Conservation (phyloP, 2,888 invertebrate species). For the Napeogenes inachia region DNA sequence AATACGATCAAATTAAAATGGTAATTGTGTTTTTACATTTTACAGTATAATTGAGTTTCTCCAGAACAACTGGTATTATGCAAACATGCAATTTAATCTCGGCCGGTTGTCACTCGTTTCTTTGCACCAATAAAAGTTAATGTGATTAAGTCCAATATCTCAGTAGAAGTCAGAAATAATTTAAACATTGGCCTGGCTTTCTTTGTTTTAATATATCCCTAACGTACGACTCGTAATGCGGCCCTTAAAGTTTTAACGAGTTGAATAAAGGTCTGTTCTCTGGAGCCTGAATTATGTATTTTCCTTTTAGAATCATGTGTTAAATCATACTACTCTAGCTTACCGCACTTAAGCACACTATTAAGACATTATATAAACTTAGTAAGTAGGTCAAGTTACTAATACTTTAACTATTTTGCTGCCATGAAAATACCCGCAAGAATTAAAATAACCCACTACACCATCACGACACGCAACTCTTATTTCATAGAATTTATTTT, state of each 20-base stretch:
- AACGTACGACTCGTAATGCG: constrained; percentile 37
- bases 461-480: not conserved
- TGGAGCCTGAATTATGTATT: constrained; percentile 24
- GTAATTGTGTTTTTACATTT: not conserved
- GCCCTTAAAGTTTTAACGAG: constrained; percentile 49
- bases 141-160: not conserved
- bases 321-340: constrained; percentile 18
- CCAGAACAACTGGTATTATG: not conserved
- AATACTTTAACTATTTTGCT: constrained; percentile 1
- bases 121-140: not conserved
- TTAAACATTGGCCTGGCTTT: constrained; percentile 17
- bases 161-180: constrained; percentile 9
- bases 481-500: not conserved
- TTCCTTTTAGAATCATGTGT: constrained; percentile 19
- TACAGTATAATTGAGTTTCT: not conserved
- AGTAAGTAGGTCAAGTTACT: constrained; percentile 5
- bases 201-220: constrained; percentile 26
- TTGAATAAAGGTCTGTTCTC: constrained; percentile 37
- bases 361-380: constrained; percentile 6
- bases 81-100: constrained; percentile 1
- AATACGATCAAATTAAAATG: too few relatives aligned
- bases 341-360: constrained; percentile 8
- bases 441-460: not conserved
- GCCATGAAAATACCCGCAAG: constrained; percentile 3
- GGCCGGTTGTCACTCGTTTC: not conserved